phyloP scores from a whole-genome alignment of 2,797 vertebrate genomes.

The Coregonus suidteri region DNA sequence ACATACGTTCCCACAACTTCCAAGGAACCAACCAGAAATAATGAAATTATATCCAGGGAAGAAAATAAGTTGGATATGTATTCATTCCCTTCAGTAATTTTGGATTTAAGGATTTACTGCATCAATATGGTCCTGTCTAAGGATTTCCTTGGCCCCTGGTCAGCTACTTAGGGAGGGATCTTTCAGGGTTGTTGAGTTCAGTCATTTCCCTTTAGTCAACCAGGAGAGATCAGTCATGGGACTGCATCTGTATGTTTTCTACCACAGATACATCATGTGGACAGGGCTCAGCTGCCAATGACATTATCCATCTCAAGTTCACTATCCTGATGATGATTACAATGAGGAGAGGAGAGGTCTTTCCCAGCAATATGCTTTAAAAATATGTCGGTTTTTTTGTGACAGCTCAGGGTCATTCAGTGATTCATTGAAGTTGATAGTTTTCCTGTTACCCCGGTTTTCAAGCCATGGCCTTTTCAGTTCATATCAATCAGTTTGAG shows the following conservation, averaged over 20 bases:
- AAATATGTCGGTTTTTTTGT: neutral
- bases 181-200: conserved; percentile 2
- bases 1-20: too few relatives aligned
- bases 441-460: neutral
- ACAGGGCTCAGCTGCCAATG: neutral
- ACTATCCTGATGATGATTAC: neutral
- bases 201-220: neutral
- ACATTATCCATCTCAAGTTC: neutral
- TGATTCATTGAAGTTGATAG: neutral
- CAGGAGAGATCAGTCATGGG: conserved; percentile 4
- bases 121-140: neutral
- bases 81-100: neutral
- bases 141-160: neutral
- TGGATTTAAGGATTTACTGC: neutral
- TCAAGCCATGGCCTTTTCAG: conserved; percentile 3
- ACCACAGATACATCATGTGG: neutral
- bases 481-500: conserved; percentile 21
- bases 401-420: neutral
- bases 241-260: neutral
- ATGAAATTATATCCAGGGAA: neutral
- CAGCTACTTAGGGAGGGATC: neutral
- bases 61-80: neutral
- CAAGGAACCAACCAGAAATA: neutral
- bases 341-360: neutral
- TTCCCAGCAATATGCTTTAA: neutral